Conservation (phyloP, 1,140 invertebrate genomes). For the Daktulosphaira vitifoliae region DNA sequence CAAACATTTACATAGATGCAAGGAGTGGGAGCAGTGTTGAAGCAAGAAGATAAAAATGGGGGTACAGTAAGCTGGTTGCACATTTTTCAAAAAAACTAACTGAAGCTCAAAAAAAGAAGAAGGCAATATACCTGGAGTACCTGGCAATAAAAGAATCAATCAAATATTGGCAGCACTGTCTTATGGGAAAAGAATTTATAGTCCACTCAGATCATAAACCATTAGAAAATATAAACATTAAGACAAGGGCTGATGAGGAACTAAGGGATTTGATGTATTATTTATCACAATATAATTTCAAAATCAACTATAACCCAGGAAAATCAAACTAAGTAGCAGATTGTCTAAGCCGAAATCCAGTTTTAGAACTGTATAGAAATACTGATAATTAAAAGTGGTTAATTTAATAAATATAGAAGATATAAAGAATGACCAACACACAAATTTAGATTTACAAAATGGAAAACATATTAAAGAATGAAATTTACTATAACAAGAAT, state of each 20-base stretch:
- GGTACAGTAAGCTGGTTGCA: conserved; percentile 33
- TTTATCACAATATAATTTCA: conserved; percentile 41
- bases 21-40: too few relatives aligned
- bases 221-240: conserved; percentile 43
- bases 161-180: conserved; percentile 43
- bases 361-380: conserved; percentile 8
- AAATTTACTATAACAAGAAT: neutral
- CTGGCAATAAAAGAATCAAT: conserved; percentile 44
- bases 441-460: conserved; percentile 1
- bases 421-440: conserved; percentile 3
- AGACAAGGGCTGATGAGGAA: too few relatives aligned
- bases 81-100: conserved; percentile 42
- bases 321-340: conserved; percentile 36
- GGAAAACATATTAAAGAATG: neutral
- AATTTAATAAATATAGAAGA: conserved; percentile 11
- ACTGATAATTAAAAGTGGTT: conserved; percentile 8
- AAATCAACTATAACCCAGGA: conserved; percentile 37
- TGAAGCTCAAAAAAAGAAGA: conserved; percentile 40
- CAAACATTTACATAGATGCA: conserved; percentile 37
- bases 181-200: conserved; percentile 42
- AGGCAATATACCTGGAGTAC: conserved; percentile 42
- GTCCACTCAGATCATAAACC: conserved; percentile 44
- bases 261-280: conserved; percentile 44
- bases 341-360: conserved; percentile 15
- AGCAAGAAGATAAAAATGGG: conserved; percentile 23